These are phyloP conservation scores for Myopa testacea DNA, from an alignment of 2,888 invertebrate species.

Conservation along the genomic window DNA sequence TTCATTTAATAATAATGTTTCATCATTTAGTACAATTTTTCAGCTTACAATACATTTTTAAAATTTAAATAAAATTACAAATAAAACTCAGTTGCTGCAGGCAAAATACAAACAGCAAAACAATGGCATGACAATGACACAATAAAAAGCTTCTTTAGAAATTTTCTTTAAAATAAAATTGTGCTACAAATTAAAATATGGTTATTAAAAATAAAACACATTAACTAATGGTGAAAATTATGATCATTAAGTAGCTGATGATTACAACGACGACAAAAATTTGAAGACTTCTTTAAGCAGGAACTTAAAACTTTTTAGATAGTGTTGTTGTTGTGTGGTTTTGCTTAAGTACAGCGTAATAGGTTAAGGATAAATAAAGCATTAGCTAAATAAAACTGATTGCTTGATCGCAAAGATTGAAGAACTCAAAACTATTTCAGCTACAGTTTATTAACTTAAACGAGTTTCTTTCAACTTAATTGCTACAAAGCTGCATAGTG, in stretches of 20 bases:
- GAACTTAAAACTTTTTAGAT: slow-evolving; percentile 7
- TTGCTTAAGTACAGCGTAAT: not conserved
- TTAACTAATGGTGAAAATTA: not conserved
- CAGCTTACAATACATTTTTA: not conserved
- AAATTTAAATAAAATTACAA: not conserved
- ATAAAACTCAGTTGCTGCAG: slow-evolving; percentile 6
- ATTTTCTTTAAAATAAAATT: too few species aligned
- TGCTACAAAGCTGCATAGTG: too few species aligned
- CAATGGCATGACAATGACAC: not conserved
- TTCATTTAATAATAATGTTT: not conserved
- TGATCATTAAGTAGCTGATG: not conserved
- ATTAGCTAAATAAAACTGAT: not conserved
- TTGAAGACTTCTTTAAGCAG: not conserved
- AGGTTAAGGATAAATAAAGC: not conserved
- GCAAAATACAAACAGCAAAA: slow-evolving; percentile 14
- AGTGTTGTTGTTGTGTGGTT: not conserved
- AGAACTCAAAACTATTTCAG: too few species aligned
- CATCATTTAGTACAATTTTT: not conserved
- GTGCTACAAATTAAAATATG: not conserved
- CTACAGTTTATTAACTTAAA: too few species aligned
- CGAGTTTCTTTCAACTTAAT: too few species aligned
- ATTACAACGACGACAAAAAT: not conserved
- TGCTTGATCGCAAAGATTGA: not conserved
- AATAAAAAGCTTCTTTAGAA: not conserved
- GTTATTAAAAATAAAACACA: not conserved